These are phyloP conservation scores for Rhynchophorus ferrugineus DNA, from an alignment of 1,140 invertebrate genomes.

Conservation along the genomic window DNA sequence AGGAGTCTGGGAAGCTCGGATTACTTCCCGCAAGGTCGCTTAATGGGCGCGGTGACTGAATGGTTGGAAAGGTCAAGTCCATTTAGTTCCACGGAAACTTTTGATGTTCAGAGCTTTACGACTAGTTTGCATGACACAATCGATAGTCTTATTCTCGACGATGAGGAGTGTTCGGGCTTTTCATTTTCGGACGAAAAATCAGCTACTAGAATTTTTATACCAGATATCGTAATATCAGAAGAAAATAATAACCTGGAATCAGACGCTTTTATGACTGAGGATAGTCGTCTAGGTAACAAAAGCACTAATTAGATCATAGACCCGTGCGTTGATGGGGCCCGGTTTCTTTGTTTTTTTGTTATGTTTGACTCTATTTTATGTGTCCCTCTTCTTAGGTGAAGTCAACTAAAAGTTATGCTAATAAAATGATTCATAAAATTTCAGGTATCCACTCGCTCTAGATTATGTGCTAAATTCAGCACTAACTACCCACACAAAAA, in stretches of 20 bases:
- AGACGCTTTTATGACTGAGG: neutral
- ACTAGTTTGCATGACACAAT: slow-evolving; percentile 22
- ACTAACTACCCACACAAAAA: too few relatives aligned
- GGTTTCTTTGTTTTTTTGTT: slow-evolving; percentile 33
- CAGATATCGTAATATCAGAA: slow-evolving; percentile 16
- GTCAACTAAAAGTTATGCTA: too few relatives aligned
- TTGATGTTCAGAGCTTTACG: slow-evolving; percentile 23
- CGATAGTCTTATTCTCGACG: slow-evolving; percentile 20
- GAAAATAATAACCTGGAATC: slow-evolving; percentile 13
- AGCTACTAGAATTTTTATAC: slow-evolving; percentile 10
- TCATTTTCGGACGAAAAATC: slow-evolving; percentile 11
- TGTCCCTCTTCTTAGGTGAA: too few relatives aligned
- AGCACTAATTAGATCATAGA: slow-evolving; percentile 13
- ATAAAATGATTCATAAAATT: too few relatives aligned
- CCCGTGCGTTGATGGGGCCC: slow-evolving; percentile 30
- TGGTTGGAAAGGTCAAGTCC: slow-evolving; percentile 35
- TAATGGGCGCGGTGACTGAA: slow-evolving; percentile 35
- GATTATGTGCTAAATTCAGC: too few relatives aligned
- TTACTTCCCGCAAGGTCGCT: slow-evolving; percentile 29
- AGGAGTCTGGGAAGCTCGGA: slow-evolving; percentile 33
- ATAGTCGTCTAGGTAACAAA: slow-evolving; percentile 27
- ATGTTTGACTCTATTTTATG: too few relatives aligned
- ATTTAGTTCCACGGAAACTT: slow-evolving; percentile 29
- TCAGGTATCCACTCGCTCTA: too few relatives aligned
- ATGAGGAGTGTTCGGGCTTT: slow-evolving; percentile 19